A percentile compares a stretch with the other conserved stretches of the same genome.
These are phyloP conservation scores for Ceratina japonica DNA, from an alignment of 1,140 invertebrate genomes.

Conservation along the genomic window DNA sequence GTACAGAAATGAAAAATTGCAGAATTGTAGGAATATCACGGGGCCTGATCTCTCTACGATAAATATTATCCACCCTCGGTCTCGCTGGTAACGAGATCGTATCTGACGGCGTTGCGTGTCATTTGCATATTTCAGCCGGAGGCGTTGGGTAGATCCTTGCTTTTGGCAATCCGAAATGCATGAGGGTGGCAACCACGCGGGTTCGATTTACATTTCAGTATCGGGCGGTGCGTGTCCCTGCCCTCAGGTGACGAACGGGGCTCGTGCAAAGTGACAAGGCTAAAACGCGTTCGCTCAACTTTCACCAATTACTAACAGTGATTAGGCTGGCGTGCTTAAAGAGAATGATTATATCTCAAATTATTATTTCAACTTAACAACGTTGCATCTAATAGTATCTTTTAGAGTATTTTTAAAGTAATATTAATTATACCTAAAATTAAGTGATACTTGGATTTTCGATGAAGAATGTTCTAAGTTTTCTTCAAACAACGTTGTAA, in stretches of 20 bases:
- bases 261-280: conserved; percentile 1
- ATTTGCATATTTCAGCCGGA: conserved; percentile 75
- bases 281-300: not conserved
- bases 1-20: not conserved
- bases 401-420: no score
- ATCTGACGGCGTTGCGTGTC: conserved; percentile 70
- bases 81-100: conserved; percentile 69
- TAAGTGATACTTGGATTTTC: no score
- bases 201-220: conserved; percentile 62
- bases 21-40: not conserved
- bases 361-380: no score
- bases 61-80: conserved; percentile 53
- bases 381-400: no score
- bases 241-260: conserved; percentile 40
- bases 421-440: no score
- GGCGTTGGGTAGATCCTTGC: conserved; percentile 67
- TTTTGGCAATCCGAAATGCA: conserved; percentile 56
- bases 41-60: conserved; percentile 48
- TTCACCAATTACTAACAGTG: no score
- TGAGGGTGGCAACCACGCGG: conserved; percentile 24
- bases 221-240: conserved; percentile 8
- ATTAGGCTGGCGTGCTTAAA: not conserved
- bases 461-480: not conserved
- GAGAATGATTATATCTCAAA: no score
- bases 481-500: not conserved